Evolutionary conservation across 2,113 vertebrate species (phyloP), one percentile per base, ranked within the genome.

Genomic region (Heterocephalus glaber): DNA sequence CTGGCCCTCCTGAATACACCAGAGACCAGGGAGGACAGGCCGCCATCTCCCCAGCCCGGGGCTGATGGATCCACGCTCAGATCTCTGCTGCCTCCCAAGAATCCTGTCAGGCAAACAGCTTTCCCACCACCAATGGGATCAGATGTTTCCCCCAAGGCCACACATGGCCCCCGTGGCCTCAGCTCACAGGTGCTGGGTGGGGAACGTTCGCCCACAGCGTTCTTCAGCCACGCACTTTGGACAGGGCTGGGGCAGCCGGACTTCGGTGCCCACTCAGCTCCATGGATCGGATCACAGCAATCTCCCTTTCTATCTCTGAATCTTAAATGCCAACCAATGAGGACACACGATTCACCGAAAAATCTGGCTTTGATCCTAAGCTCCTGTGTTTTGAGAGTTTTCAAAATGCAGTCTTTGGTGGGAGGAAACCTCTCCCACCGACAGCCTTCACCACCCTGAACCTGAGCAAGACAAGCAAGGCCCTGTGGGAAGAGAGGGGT

Each of bases 261-360:
- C 47, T 49, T 60, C 49, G 26, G 12, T 38, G 24, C 9, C 38
- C 28, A 20, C 26, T 20, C 63, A 41, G 22, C 35, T 41, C 58
- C 47, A 41, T 2, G 16, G 76, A 41, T 58, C 93, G 19, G 76
- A 41, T 52, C 93, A 33, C 92, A 87, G 89, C 52, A 82, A 44
- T 17, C 65, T 33, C 87, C 28, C 86, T 82, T 47, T 58, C 11
- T 11, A 79, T 68, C 22, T 85, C 63, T 79, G 41, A 90, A 86
- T 76, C 86, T 81, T 70, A 89, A 91, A 58, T n/a, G 84, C 19
- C 63, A 77, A 65, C 72, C 82, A 86, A 26, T 41, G 38, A 94
- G 74, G 76, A 93, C 86, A 81, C 0, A 70, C 30, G 68, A 90
- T 85, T 91, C 38, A 52, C n/a, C 63, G 24, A 35, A 89, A 86